Percentiles rank a stretch among this genome's conserved stretches.
Conservation (phyloP, 2,888 invertebrate species). For the Spodoptera exigua region DNA sequence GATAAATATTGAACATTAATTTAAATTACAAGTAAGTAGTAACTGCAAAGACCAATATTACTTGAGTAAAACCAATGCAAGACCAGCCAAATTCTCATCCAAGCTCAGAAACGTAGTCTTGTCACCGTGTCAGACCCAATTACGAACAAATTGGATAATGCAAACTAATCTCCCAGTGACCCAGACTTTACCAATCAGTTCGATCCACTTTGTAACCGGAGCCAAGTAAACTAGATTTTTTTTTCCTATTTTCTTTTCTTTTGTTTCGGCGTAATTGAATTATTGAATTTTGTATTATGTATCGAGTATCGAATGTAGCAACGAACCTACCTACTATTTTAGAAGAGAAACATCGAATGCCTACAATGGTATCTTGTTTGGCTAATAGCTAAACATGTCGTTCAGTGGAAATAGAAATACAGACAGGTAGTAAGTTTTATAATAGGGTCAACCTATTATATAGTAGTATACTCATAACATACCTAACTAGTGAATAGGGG, state of each 20-base stretch:
- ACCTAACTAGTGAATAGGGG: no score
- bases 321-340: no score
- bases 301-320: constrained; percentile 3
- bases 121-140: constrained; percentile 50
- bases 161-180: constrained; percentile 50
- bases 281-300: constrained; percentile 26
- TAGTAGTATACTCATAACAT: no score
- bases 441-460: no score
- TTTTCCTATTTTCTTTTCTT: constrained; percentile 21
- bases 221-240: constrained; percentile 27
- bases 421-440: no score
- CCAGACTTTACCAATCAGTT: constrained; percentile 46
- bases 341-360: no score
- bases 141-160: constrained; percentile 56
- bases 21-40: no score
- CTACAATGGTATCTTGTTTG: constrained; percentile 16
- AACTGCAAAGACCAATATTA: no score
- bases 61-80: background rate
- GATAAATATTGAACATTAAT: no score
- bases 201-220: constrained; percentile 39
- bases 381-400: constrained; percentile 8
- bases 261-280: constrained; percentile 30
- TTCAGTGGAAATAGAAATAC: constrained; percentile 11
- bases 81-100: constrained; percentile 23
- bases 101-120: constrained; percentile 38